Base-by-base conservation (phyloP, 2,113 vertebrate species). In the Spilogale gracilis region DNA sequence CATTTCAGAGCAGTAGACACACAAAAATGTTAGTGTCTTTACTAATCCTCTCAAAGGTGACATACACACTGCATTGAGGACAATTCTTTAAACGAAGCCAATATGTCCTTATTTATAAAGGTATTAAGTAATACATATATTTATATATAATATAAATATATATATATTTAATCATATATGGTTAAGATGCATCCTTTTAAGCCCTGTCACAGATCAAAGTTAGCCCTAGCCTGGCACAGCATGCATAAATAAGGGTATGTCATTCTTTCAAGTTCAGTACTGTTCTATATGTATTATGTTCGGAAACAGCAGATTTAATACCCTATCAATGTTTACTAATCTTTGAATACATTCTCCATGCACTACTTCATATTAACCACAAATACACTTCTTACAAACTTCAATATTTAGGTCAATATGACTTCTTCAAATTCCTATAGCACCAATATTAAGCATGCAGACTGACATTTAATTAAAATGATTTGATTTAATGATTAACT, bases 401-500 rank as follows among this genome's bases (percentile, higher is more conserved):
- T 92, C 84, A 93, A 93, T 94, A 84, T 97, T 97, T 97, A 91
- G 79, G 89, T 90, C 85, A 81, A 23, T 45, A 23, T 21, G 43
- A 74, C 50, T 63, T 95, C 89, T 23, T 1, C 45, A 97, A 96
- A 96, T 93, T 97, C 95, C 95, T 96, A 45, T 38, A 45, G 43
- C 82, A 43, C 67, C 92, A 76, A 48, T 89, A 81, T 73, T 85
- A 79, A 80, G 27, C 79, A 95, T 61, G 78, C 54, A 50, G 91
- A 45, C 17, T 82, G 89, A 96, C 78, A 89, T 65, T 96, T 94
- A 95, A 95, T 96, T 97, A 98, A 89, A 97, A 93, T 89, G 60
- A 95, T 93, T 97, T 95, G 96, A 96, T 97, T 86, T 95, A 98
- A 95, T 98, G 95, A 97, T 98, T 98, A 98, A 97, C 8, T 52